Base-by-base conservation (phyloP, 2,113 vertebrate genomes). In the Leuciscus idus region DNA sequence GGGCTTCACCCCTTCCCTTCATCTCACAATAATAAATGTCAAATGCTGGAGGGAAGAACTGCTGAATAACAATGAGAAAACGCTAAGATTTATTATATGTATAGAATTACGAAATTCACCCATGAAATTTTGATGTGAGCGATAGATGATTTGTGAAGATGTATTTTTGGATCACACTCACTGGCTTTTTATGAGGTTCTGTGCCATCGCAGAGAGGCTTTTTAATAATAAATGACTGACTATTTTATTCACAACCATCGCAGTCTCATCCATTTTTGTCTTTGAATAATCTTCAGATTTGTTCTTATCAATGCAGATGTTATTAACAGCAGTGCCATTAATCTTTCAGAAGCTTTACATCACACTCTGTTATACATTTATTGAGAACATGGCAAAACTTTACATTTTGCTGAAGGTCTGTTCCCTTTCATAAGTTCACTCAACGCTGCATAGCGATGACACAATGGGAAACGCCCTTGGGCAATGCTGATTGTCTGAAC, bases 1-100 rank as follows among this genome's bases (percentile, higher is more conserved):
- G 30, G 68, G 11, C 76, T 55, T 72, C 39, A 66, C 30, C 33
- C 28, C 6, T 43, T 73, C 33, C 50, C 66, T 74, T n/a, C 77
- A 59, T 30, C 50, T 46, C 48, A 13, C 9, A 0, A 28, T 73
- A 74, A 48, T 86, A 86, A 86, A 86, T 81, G 66, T 50, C 77
- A 59, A 9, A 57, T 23, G 85, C 50, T 81, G 36, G 66, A 73
- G 66, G 50, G 6, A 81, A 61, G 79, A 26, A 39, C 28, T 3
- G 9, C 61, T 39, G 66, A 86, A 81, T 70, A 75, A 86, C 77
- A 61, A 81, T 62, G 77, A 86, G 77, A 81, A 84, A 81, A 9
- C 7, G 46, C 46, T 55, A 30, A 50, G 81, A 70, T 52, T 83
- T 70, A 83, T 83, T 70, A 83, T 36, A 70, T 70, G 64, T 72